These are phyloP conservation scores for Uromys caudimaculatus DNA, from an alignment of 2,797 vertebrate genomes.

Conservation along the genomic window DNA sequence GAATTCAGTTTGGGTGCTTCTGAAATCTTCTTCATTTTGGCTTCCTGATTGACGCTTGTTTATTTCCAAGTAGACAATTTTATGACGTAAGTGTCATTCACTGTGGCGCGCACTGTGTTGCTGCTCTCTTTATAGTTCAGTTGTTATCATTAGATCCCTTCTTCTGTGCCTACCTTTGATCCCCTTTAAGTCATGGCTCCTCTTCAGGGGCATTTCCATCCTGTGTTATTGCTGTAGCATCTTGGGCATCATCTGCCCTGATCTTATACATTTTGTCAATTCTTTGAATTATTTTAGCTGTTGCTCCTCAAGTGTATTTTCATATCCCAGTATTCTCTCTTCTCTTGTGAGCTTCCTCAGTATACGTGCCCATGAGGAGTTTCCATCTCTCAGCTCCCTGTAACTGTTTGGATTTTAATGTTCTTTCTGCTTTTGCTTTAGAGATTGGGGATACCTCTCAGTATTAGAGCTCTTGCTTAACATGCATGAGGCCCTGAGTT, in stretches of 20 bases:
- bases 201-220: background rate
- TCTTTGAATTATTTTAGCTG: background rate
- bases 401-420: background rate
- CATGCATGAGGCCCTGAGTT: background rate
- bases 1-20: background rate
- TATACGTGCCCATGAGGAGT: too few relatives aligned
- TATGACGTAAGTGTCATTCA: background rate
- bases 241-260: background rate
- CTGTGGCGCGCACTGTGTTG: background rate
- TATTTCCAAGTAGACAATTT: background rate
- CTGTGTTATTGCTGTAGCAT: background rate
- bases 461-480: background rate
- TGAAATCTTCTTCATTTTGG: background rate
- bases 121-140: background rate
- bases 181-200: background rate
- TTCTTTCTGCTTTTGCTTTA: background rate
- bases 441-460: too few relatives aligned
- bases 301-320: background rate
- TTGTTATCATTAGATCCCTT: background rate
- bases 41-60: background rate
- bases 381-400: background rate
- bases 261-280: background rate
- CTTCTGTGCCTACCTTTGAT: background rate
- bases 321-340: rapidly evolving
- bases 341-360: background rate